These are phyloP conservation scores for Frankliniella fusca DNA, from an alignment of 2,888 invertebrate species.

Conservation along the genomic window DNA sequence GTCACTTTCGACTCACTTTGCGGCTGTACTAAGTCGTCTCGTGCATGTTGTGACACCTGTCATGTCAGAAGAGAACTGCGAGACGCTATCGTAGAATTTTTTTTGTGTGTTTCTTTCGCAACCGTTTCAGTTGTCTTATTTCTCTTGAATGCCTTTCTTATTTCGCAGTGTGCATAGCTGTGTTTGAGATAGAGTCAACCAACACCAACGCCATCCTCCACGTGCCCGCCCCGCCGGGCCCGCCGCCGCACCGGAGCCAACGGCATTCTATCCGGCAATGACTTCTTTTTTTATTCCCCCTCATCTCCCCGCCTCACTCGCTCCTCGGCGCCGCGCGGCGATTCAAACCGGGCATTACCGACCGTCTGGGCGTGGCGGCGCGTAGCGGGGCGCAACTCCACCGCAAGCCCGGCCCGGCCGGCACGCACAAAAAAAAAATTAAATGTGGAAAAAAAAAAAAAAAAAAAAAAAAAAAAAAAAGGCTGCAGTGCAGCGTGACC, in stretches of 20 bases:
- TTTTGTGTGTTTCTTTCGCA: not conserved
- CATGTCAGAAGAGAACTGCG: not conserved
- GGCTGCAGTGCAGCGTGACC: too few relatives aligned
- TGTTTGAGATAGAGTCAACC: slow-evolving; percentile 2
- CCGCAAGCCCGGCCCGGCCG: not conserved
- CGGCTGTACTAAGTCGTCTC: too few relatives aligned
- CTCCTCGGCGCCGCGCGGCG: not conserved
- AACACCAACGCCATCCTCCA: not conserved
- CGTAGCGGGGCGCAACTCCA: not conserved
- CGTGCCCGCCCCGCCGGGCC: not conserved
- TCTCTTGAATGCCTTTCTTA: not conserved
- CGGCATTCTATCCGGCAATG: not conserved
- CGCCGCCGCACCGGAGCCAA: not conserved
- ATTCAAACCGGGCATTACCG: slow-evolving; percentile 19
- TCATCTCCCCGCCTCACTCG: not conserved
- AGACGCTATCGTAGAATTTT: not conserved
- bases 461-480: too few relatives aligned
- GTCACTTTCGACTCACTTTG: too few relatives aligned
- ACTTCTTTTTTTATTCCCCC: not conserved
- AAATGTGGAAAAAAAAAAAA: too few relatives aligned
- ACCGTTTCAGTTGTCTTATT: too few relatives aligned
- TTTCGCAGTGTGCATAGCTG: not conserved
- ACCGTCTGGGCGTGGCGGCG: not conserved
- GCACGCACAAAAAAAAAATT: not conserved
- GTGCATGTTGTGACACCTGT: too few relatives aligned